Evolutionary conservation across 2,888 invertebrate species (phyloP), one percentile per base, ranked within the genome.

Genomic region (Tiliacea aurago): DNA sequence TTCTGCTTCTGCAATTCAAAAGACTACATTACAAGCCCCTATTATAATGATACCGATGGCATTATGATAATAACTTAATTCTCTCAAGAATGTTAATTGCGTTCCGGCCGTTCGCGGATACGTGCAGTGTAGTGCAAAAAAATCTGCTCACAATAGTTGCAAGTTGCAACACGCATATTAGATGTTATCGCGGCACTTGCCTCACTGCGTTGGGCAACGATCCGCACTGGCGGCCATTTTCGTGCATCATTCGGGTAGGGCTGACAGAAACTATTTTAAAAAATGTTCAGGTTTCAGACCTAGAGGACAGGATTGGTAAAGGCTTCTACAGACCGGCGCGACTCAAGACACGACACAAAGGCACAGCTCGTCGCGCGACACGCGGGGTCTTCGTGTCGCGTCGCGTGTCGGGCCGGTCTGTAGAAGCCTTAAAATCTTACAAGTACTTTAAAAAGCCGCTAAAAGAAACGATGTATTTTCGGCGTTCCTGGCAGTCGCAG

Each of bases 141-240:
- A 87, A 83, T 73, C 70, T 70, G 73, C 76, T 76, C 77, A 77
- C 78, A 78, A 77, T 82, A 71, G 80, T 88, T 88, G 79, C 88
- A 86, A 71, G 80, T 88, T 88, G 79, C 88, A 86, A 84, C 85
- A 86, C 73, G 70, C 73, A 79, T 83, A 80, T 86, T 84, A 87
- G 87, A 86, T 88, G 86, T 83, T 88, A 87, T 88, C 84, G 79
- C 56, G 69, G 33, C 47, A 76, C 59, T 86, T 86, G 87, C 85
- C 69, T 82, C 87, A 82, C 75, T 49, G 61, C 69, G 78, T 87
- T 84, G 86, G 65, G 84, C 88, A 88, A 87, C 81, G 78, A 80
- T 80, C 68, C 76, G 76, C 84, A 80, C 76, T 51, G 77, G 65
- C 86, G 75, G 78, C 70, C 84, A 84, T 68, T 84, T 82, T 70